Evolutionary conservation across 1,140 invertebrate genomes (phyloP).

Genomic region (Oedothorax gibbosus): DNA sequence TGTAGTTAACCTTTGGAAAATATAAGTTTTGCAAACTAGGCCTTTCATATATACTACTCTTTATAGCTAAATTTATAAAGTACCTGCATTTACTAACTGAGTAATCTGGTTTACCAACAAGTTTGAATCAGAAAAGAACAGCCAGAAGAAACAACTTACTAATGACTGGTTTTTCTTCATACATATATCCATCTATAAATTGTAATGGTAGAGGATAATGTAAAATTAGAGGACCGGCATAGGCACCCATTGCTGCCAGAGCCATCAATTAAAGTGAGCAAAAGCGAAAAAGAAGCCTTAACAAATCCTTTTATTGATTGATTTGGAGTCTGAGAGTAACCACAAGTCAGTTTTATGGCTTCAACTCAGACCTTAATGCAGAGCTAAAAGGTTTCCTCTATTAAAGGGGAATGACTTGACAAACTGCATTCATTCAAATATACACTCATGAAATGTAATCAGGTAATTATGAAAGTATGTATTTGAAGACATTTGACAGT

Average conservation of each 20-base stretch:
- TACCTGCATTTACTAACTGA: neutral
- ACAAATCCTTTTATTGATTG: conserved; percentile 32
- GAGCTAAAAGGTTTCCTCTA: neutral
- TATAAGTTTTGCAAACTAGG: too few species aligned
- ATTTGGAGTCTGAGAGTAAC: neutral
- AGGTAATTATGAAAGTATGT: too few species aligned
- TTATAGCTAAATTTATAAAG: neutral
- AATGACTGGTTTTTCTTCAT: conserved; percentile 48
- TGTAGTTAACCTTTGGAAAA: too few species aligned
- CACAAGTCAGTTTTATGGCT: conserved; percentile 36
- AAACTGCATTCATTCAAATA: too few species aligned
- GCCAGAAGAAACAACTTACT: conserved; percentile 25
- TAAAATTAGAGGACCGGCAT: conserved; percentile 35
- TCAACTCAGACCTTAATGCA: conserved; percentile 7
- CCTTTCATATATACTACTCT: too few species aligned
- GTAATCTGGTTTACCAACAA: conserved; percentile 1
- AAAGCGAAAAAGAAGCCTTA: conserved; percentile 47
- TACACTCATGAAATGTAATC: too few species aligned
- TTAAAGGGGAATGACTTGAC: too few species aligned
- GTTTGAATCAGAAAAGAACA: neutral
- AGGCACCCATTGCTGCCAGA: conserved; percentile 40
- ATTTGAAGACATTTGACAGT: too few species aligned
- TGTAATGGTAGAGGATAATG: conserved; percentile 52
- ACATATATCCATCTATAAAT: conserved; percentile 38
- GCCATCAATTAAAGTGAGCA: conserved; percentile 4